Base-by-base conservation (phyloP, 2,113 vertebrate species). In the Nesogale talazaci region DNA sequence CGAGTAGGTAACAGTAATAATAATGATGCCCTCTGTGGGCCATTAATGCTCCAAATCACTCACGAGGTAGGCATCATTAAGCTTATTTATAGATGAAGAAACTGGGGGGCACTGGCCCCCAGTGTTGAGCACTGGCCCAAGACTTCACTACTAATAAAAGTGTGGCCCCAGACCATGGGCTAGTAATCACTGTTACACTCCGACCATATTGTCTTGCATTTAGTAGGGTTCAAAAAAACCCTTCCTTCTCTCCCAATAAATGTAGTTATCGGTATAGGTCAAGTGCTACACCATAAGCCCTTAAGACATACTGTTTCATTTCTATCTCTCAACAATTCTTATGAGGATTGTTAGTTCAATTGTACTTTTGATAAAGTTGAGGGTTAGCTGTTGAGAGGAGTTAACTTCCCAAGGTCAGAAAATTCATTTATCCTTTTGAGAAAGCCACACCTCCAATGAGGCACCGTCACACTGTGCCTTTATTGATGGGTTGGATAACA, bases 291-390 rank as follows among this genome's bases (percentile, higher is more conserved):
- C 17, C 10, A 52, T 36, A 82, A 42, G 29, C 85, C n/a, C 22
- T 83, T 76, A 77, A 77, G 22, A 59, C n/a, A 36, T 56, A 29
- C 12, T 52, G 6, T 52, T 93, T 61, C 46, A 70, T 61, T 83
- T 88, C 65, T 46, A 79, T 81, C 29, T 76, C 67, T 76, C 46
- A 42, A 78, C 93, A 93, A 31, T 29, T 81, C 75, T 92, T 38
- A 1, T 27, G 75, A 14, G 15, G 22, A 83, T 56, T 75, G 57
- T 9, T 12, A 70, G 42, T 29, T 46, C 56, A 94, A 42, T n/a
- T 61, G 40, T 10, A 77, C 36, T 46, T 1, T n/a, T 89, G 38
- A 91, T 17, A 85, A 91, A 52, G 65, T 6, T 80, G 57, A n/a
- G 42, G 34, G 78, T 88, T 42, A n/a, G 27, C 20, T 61, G 0